Conservation (phyloP, 2,888 invertebrate species). For the Stenotaenia linearis region DNA sequence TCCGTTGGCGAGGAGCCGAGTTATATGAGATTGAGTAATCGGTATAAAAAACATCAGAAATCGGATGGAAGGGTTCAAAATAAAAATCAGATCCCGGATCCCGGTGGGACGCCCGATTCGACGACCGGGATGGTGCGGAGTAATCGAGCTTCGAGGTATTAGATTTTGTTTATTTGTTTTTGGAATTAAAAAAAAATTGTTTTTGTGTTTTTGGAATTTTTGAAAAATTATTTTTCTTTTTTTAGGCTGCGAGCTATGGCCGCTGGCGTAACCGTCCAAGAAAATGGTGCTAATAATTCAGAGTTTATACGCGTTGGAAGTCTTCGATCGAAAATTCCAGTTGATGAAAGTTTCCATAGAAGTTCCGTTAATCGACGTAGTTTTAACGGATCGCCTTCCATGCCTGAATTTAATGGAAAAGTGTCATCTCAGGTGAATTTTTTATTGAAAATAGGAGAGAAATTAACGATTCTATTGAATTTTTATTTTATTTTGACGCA, state of each 20-base stretch:
- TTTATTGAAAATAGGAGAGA: too few relatives aligned
- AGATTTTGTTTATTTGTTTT: neutral
- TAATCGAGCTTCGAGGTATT: constrained; percentile 35
- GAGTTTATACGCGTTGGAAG: constrained; percentile 34
- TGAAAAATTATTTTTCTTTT: neutral
- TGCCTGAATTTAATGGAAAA: neutral
- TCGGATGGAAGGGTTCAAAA: neutral
- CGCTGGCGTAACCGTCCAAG: neutral
- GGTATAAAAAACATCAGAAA: constrained; percentile 27
- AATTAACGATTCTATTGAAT: too few relatives aligned
- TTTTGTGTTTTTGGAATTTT: neutral
- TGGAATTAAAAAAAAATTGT: neutral
- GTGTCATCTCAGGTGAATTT: neutral
- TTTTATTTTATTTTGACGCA: neutral
- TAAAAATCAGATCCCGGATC: constrained; percentile 27
- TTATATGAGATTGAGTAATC: constrained; percentile 35
- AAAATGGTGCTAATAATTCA: constrained; percentile 24
- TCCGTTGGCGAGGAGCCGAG: constrained; percentile 34
- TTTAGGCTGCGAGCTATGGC: constrained; percentile 34
- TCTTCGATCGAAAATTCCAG: constrained; percentile 27
- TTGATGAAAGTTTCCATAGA: neutral
- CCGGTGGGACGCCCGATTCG: constrained; percentile 21
- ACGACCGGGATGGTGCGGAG: constrained; percentile 21
- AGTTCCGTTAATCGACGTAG: neutral
- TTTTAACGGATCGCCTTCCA: neutral